phyloP scores from a whole-genome alignment of 2,113 vertebrate species.

The Amphiprion percula region DNA sequence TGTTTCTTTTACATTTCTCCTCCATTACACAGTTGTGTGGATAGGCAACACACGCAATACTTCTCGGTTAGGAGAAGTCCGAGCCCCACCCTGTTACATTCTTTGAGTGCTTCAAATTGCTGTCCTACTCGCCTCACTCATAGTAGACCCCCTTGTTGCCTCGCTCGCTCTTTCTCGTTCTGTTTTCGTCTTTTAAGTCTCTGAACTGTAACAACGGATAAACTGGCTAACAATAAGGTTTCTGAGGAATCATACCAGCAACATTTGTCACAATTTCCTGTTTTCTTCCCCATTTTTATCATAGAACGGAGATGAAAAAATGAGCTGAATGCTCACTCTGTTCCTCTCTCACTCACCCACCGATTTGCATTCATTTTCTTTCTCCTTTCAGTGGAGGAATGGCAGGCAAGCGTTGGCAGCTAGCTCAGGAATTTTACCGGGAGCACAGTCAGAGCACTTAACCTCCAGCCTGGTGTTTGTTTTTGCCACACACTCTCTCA shows the following conservation, averaged over 20 bases:
- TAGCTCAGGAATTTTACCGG: constrained; percentile 76
- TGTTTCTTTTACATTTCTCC: constrained; percentile 20
- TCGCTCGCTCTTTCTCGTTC: not conserved
- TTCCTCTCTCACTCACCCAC: constrained; percentile 52
- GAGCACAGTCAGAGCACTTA: constrained; percentile 76
- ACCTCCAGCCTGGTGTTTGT: constrained; percentile 75
- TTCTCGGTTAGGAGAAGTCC: constrained; percentile 38
- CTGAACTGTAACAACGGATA: constrained; percentile 10
- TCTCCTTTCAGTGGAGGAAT: constrained; percentile 72
- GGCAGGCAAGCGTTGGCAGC: constrained; percentile 71
- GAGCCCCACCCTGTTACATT: constrained; percentile 77
- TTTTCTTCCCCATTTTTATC: constrained; percentile 42
- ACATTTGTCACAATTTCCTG: constrained; percentile 43
- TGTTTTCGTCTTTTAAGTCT: constrained; percentile 2
- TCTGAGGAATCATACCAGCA: constrained; percentile 20
- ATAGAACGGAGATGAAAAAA: constrained; percentile 25
- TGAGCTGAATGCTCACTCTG: constrained; percentile 68
- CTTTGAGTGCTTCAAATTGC: constrained; percentile 75
- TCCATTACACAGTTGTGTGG: constrained; percentile 26
- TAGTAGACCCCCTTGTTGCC: constrained; percentile 5
- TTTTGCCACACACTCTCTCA: constrained; percentile 59
- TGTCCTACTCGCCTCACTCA: constrained; percentile 30
- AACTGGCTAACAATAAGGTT: constrained; percentile 11
- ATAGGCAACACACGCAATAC: constrained; percentile 9
- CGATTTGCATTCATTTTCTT: constrained; percentile 61